phyloP scores from a whole-genome alignment of 1,140 invertebrate genomes.

The Neodiprion fabricii region DNA sequence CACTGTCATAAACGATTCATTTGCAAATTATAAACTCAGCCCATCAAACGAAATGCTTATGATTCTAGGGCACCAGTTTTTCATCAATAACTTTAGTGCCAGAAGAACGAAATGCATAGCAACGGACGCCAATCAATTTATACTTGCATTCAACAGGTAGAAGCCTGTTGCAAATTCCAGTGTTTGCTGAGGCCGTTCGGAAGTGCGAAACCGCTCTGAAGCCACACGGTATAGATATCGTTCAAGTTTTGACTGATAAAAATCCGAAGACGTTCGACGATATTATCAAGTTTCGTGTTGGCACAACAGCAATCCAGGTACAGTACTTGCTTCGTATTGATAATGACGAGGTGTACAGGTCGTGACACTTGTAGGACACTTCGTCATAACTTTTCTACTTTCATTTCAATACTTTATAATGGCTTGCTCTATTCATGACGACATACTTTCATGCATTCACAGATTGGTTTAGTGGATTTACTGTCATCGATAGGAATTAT shows the following conservation, averaged over 20 bases:
- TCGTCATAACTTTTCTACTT: not conserved
- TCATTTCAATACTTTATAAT: not conserved
- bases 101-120: too few species aligned
- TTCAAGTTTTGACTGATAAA: conserved; percentile 64
- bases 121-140: too few species aligned
- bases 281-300: conserved; percentile 56
- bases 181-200: conserved; percentile 70
- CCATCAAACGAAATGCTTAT: too few species aligned
- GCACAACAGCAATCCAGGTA: conserved; percentile 53
- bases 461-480: conserved; percentile 68
- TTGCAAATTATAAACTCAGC: conserved; percentile 51
- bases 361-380: too few species aligned
- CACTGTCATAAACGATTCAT: conserved; percentile 54
- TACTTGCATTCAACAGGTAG: conserved; percentile 37
- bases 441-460: conserved; percentile 28
- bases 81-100: too few species aligned
- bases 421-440: not conserved
- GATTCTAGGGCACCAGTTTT: not conserved
- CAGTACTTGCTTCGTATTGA: conserved; percentile 34
- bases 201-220: conserved; percentile 60
- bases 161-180: conserved; percentile 66
- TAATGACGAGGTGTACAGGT: too few species aligned
- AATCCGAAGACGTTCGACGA: conserved; percentile 64
- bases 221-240: conserved; percentile 65
- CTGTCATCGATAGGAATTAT: conserved; percentile 61